Evolutionary conservation across 1,140 invertebrate species (phyloP), one percentile per base, ranked within the genome.

Genomic region (Tenebrio molitor): DNA sequence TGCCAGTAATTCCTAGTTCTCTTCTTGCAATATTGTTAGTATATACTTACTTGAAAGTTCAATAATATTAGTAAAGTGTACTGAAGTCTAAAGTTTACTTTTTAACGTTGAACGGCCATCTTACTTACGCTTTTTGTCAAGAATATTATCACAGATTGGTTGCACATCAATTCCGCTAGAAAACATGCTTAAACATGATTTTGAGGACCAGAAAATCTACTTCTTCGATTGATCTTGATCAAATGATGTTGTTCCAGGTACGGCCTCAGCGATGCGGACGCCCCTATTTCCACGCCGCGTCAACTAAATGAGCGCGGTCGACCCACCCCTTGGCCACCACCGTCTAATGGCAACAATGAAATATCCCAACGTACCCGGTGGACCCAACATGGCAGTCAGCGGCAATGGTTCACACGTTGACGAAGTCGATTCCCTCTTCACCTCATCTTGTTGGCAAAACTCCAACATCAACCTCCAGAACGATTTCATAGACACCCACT

Each of bases 341-440:
- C 64, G 10, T 16, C 58, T 65, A 21, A 82, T 82, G 81, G 77
- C 78, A 79, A 83, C 81, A 77, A 82, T 83, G 81, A 83, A 83
- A 82, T 83, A 83, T 79, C 80, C 81, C 16, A 82, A 80, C 69
- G 80, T 85, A 10, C 81, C 83, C 16, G 85, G 85, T 29, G 78
- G 80, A 42, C 75, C 69, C 71, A 82, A 79, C 46, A 83, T 82
- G 81, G 78, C 81, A 73, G 77, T 81, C 44, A 82, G 81, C 69
- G 86, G 69, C 81, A 87, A 78, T 72, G 76, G 75, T 41, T 75
- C 78, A 14, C 80, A 80, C 72, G 78, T 82, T 16, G 82, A 83
- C 64, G 82, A 83, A 42, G 81, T 84, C 14, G 82, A 83, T 63
- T 79, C 83, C 8, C 75, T 83, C 33, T 81, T 84, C 69, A 77